Base-by-base conservation (phyloP, 1,140 invertebrate genomes). In the Pseudomyrmex flavicornis region DNA sequence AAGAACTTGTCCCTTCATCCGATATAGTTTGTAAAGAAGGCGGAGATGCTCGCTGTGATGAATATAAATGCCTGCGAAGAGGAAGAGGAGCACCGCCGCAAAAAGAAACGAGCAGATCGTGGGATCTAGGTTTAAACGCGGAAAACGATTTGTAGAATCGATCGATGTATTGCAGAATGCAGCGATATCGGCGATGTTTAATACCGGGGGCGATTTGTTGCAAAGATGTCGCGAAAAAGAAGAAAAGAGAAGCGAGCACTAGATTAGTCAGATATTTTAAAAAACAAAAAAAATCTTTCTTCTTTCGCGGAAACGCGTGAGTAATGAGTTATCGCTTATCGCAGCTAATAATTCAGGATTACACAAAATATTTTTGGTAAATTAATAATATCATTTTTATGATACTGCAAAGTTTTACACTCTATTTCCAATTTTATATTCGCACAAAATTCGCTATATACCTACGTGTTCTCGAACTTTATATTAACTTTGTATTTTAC, bases 1-100 rank as follows among this genome's bases (percentile, higher is more conserved):
- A 88, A 85, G 80, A 35, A 84, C 85, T 83, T 84, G 85, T 85
- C 83, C 69, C 83, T 70, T 70, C 73, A 73, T 84, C 85, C 79
- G 85, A 63, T 87, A 85, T 79, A 88, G 86, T 88, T 88, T 87
- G 82, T 84, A 83, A 79, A 85, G 85, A 56, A 75, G 79, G 59
- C 65, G 56, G 70, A 72, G 63, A 73, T 35, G 73, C 22, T 50
- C 68, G 20, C 65, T 79, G 82, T 73, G 84, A 82, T 91, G 89
- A 88, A 91, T 91, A 88, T 88, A 90, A 90, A 91, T 90, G 89
- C 76, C 77, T 66, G 65, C 76, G 66, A 79, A 61, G 58, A 58
- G 66, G 9, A 66, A 35, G 68, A 52, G 48, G 2, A 72, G 68
- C 35, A 22, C 4, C 35, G 74, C 44, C 17, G 44, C 62, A 80